Evolutionary conservation across 2,797 vertebrate genomes (phyloP), one percentile per base, ranked within the genome.

Genomic region (Brachyalestes nurse): DNA sequence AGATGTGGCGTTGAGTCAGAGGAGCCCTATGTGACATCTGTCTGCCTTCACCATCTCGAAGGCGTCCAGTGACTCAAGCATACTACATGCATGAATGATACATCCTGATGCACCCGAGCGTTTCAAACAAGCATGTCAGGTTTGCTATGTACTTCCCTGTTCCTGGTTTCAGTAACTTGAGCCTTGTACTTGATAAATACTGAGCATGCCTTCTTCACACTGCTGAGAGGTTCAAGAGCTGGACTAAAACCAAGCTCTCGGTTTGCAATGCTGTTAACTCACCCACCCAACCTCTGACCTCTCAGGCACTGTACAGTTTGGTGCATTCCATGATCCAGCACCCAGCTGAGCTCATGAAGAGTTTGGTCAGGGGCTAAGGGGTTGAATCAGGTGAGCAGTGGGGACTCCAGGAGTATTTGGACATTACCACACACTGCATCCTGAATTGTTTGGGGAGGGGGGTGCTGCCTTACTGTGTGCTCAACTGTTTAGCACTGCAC

Each of bases 1-100:
- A 77, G 70, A 73, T 83, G 79, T n/a, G 64, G 23, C 42, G 79
- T 55, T 83, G 82, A 81, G 55, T 86, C 79, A 71, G 73, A 74
- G 13, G 4, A 12, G 70, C 47, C 69, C 65, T 71, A 55, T 2
- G 38, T 23, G 71, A 53, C 65, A 75, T 61, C 58, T 72, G 66
- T 25, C 51, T 61, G 53, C 16, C 64, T 58, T 61, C 40, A 61
- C 77, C 47, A 72, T 79, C 69, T 51, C n/a, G 12, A 40, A 78
- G 58, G n/a, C 62, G 64, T 13, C 42, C 38, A 12, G 34, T 47
- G 62, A 71, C 47, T 72, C 38, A 67, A 75, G 45, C 72, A 75
- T 40, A 28, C 45, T 16, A 67, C 19, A 38, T 34, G 51, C 49
- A 60, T 14, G 60, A 72, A 17, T 42, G 55, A 70, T 62, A 23